These are phyloP conservation scores for Perccottus glenii DNA, from an alignment of 2,113 vertebrate species.

Conservation along the genomic window DNA sequence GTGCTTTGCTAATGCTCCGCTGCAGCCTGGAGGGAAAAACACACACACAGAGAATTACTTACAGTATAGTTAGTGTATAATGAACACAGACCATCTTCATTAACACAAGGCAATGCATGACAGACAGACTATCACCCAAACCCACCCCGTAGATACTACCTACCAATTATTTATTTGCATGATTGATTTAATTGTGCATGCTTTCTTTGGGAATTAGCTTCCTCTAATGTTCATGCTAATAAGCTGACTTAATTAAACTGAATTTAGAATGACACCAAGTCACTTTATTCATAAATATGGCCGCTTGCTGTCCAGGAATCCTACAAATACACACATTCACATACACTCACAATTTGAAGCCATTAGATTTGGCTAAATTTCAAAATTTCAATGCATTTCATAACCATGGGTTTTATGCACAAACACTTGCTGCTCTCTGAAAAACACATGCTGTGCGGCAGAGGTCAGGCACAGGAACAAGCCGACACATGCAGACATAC, in stretches of 20 bases:
- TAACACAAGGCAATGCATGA: slow-evolving; percentile 31
- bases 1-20: slow-evolving; percentile 85
- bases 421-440: not conserved
- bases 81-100: slow-evolving; percentile 41
- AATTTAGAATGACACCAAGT: slow-evolving; percentile 39
- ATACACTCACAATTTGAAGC: not conserved
- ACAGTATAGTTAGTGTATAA: slow-evolving; percentile 38
- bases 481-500: not conserved
- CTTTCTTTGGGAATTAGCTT: slow-evolving; percentile 42
- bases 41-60: slow-evolving; percentile 18
- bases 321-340: slow-evolving; percentile 1
- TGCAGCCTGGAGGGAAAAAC: slow-evolving; percentile 79
- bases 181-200: slow-evolving; percentile 40
- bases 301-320: slow-evolving; percentile 17
- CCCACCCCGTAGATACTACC: slow-evolving; percentile 14
- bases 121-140: slow-evolving; percentile 5
- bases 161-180: slow-evolving; percentile 43
- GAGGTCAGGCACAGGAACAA: not conserved
- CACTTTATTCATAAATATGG: slow-evolving; percentile 8
- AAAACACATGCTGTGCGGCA: not conserved
- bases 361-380: slow-evolving; percentile 9
- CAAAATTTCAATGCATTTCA: slow-evolving; percentile 14
- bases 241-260: slow-evolving; percentile 33
- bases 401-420: not conserved
- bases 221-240: slow-evolving; percentile 56